Evolutionary conservation across 2,888 invertebrate genomes (phyloP), one percentile per base, ranked within the genome.

Genomic region (Ptychoptera contaminata): DNA sequence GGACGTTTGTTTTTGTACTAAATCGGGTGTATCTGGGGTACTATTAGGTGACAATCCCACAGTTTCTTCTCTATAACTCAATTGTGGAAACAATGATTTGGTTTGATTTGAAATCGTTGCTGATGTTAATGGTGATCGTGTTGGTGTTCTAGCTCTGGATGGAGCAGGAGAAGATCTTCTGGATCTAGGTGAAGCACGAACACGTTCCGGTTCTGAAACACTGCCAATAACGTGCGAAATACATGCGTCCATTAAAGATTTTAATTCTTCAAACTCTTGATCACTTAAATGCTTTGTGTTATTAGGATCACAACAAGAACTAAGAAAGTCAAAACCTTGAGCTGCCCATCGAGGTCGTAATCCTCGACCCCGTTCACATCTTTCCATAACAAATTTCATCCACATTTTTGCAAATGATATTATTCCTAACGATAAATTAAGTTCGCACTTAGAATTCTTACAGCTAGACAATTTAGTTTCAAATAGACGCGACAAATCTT

Each of bases 381-480:
- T 73, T 55, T 81, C 78, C 50, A 77, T 74, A 1, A 88, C 90
- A 62, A 92, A 93, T 46, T 73, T 71, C 85, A 92, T 91, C 93
- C 93, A 93, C 58, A 84, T 76, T 53, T 75, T 72, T 9, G 83
- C 82, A 60, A 85, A 83, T 34, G 70, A 65, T 6, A 82, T 73
- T 54, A 84, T 70, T 46, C 76, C 73, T 31, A 70, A 56, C 0
- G 77, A 73, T 30, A 82, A 59, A 50, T 63, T 62, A 2, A 57
- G 59, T 32, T 65, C 61, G 46, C 61, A 62, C 2, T 58, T 52
- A 8, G 56, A 54, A 38, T 55, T 72, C 57, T 54, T 60, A 9
- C 59, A 59, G 9, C 53, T 54, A 57, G 62, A 61, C 6, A 71
- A 70, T 15, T 61, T 59, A 44, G 62, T 63, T 50, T 65, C 64